Evolutionary conservation across 2,113 vertebrate genomes (phyloP), one percentile per base, ranked within the genome.

Genomic region (Aviceda subcristata): DNA sequence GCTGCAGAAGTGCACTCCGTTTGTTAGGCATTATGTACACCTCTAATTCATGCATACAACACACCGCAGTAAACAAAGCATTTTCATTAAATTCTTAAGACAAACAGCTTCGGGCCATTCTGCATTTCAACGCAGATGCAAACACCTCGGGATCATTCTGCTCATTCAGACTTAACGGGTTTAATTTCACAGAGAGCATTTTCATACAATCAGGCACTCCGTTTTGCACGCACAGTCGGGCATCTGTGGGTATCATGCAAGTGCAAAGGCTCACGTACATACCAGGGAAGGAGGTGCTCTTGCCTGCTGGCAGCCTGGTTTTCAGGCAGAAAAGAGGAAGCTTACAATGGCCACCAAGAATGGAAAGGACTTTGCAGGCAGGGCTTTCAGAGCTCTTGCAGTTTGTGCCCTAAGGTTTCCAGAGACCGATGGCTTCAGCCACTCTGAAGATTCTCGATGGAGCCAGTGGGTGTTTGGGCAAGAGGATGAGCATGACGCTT

Each of bases 261-360:
- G 51, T 4, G 43, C 14, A 12, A 26, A 50, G 32, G 30, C 36
- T 50, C 20, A 13, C 3, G 5, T 9, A 2, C 3, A 36, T 11
- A 14, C 43, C 30, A 6, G 22, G 69, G 34, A 23, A 29, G 15
- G 26, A 48, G 56, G 17, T 22, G 38, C 41, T 18, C 56, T 3
- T 8, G 12, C 63, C 41, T 5, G 12, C 62, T 3, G 15, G 27
- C 20, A 41, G n/a, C 56, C 30, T 2, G 12, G 6, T 30, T 4
- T 24, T 32, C 7, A 4, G 68, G 21, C 32, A 34, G 45, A 11
- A 60, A 10, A 8, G 68, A 46, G n/a, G 2, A 27, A 15, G 48
- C 23, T 16, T 21, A 1, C 5, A 13, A 0, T 1, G 12, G 41
- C 59, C 55, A 1, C 30, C 6, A 0, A 9, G 7, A 7, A 29